Conservation (phyloP, 2,113 vertebrate species). For the Pandion haliaetus region DNA sequence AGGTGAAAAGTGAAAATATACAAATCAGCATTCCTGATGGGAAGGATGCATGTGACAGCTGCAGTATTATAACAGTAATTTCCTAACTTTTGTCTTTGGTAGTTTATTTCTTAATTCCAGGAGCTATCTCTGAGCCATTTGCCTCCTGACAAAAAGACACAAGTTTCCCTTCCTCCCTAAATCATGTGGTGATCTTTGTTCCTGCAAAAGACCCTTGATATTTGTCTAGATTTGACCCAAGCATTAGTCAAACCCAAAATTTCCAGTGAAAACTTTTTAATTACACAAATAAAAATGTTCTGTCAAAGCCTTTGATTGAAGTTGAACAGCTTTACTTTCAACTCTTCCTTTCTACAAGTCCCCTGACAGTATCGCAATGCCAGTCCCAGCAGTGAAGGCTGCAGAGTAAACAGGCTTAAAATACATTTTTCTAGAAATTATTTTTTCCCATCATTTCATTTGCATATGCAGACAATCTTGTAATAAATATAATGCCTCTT, state of each 20-base stretch:
- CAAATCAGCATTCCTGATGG: not conserved
- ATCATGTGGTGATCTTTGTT: not conserved
- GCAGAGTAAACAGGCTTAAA: not conserved
- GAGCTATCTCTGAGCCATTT: not conserved
- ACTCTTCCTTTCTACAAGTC: not conserved
- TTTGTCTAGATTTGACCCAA: not conserved
- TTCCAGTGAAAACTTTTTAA: not conserved
- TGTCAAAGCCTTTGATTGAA: conserved; percentile 4
- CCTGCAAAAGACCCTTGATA: not conserved
- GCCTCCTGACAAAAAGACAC: not conserved
- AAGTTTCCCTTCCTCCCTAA: not conserved
- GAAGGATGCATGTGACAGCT: not conserved
- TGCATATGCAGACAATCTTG: not conserved
- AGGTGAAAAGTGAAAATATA: not conserved
- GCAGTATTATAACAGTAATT: not conserved
- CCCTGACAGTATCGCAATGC: not conserved
- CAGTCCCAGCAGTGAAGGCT: not conserved
- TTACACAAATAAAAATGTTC: not conserved
- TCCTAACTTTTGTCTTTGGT: not conserved
- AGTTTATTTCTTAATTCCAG: not conserved
- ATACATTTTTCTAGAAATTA: not conserved
- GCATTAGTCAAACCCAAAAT: not conserved
- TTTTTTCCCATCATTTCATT: not conserved
- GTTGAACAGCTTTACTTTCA: not conserved
- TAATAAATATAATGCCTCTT: not conserved